Conservation (phyloP, 1,140 invertebrate genomes). For the Ephestia elutella region DNA sequence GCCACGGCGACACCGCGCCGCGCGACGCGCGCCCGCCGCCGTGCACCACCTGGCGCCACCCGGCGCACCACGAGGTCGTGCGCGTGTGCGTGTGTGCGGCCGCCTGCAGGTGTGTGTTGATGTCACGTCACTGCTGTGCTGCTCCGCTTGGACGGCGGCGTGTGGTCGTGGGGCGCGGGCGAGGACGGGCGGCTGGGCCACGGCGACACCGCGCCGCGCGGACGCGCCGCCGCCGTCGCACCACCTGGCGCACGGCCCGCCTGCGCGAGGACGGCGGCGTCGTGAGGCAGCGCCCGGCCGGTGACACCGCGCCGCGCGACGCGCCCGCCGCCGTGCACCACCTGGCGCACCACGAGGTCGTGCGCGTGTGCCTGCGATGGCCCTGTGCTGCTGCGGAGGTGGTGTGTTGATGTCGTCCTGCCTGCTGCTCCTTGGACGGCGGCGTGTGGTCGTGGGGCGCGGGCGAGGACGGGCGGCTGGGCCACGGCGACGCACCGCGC, state of each 20-base stretch:
- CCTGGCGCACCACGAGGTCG: constrained; percentile 80
- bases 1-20: constrained; percentile 84
- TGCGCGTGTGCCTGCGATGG: constrained; percentile 83
- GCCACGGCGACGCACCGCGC: constrained; percentile 85
- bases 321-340: constrained; percentile 82
- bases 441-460: constrained; percentile 87
- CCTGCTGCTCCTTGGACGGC: constrained; percentile 81
- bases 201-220: constrained; percentile 81
- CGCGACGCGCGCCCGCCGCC: constrained; percentile 81
- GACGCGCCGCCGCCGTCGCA: constrained; percentile 85
- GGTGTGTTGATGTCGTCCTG: too few relatives aligned
- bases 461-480: constrained; percentile 85
- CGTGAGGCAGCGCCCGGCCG: constrained; percentile 87
- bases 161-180: constrained; percentile 87
- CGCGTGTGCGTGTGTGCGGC: constrained; percentile 84
- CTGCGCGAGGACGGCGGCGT: constrained; percentile 78
- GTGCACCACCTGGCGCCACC: constrained; percentile 80
- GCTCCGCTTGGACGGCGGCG: constrained; percentile 80
- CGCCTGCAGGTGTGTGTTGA: constrained; percentile 79
- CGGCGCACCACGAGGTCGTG: constrained; percentile 80
- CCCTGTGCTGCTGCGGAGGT: constrained; percentile 85
- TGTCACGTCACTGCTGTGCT: constrained; percentile 78
- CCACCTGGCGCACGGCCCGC: constrained; percentile 80
- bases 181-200: constrained; percentile 87
- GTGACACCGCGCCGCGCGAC: constrained; percentile 81